phyloP scores from a whole-genome alignment of 2,888 invertebrate genomes.

The Cyaniris semiargus region DNA sequence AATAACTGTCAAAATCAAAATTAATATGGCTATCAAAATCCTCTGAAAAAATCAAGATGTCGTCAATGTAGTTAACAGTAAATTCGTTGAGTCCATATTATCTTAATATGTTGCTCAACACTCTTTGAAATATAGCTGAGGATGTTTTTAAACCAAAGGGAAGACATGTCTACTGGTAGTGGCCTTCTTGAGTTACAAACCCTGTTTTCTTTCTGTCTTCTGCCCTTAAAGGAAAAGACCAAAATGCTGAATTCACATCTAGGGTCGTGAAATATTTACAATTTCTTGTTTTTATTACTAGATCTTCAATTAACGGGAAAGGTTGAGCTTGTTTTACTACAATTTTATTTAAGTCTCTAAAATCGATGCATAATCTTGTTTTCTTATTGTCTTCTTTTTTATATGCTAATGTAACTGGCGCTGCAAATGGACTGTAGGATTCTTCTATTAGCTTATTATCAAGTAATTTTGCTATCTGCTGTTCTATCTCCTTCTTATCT shows the following conservation, averaged over 20 bases:
- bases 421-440: too few species aligned
- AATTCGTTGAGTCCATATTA: constrained; percentile 40
- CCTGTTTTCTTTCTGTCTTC: constrained; percentile 52
- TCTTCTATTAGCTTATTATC: too few species aligned
- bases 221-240: constrained; percentile 52
- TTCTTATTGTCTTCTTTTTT: neutral
- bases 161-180: constrained; percentile 50
- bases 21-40: too few species aligned
- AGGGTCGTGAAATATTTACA: constrained; percentile 50
- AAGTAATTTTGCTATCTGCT: too few species aligned
- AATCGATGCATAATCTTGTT: neutral
- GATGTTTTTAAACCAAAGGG: constrained; percentile 54
- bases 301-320: constrained; percentile 43
- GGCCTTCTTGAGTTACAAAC: constrained; percentile 38
- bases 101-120: constrained; percentile 46
- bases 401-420: neutral
- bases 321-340: neutral
- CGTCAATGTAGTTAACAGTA: constrained; percentile 40
- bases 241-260: constrained; percentile 57
- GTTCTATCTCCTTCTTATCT: too few species aligned
- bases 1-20: too few species aligned
- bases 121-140: constrained; percentile 54
- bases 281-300: constrained; percentile 49
- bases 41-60: constrained; percentile 42
- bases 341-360: neutral